Conservation (phyloP, 2,888 invertebrate species). For the Netelia virgata region DNA sequence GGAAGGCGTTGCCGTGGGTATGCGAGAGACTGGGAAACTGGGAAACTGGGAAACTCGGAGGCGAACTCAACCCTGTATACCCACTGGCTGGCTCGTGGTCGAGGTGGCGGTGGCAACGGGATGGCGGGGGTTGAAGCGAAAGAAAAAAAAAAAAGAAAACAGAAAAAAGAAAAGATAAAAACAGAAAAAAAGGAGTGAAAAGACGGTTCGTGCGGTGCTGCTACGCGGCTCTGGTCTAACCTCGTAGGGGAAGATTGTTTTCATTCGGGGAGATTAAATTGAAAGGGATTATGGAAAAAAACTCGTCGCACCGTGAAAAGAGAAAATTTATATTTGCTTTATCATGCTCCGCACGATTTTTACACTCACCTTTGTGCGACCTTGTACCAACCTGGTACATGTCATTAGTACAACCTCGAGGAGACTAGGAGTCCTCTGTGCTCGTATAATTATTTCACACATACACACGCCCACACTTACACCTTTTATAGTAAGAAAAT, state of each 20-base stretch:
- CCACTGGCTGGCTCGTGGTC: not conserved
- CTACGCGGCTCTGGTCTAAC: slow-evolving; percentile 70
- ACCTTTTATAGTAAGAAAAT: not conserved
- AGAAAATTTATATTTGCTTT: slow-evolving; percentile 71
- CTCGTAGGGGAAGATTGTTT: slow-evolving; percentile 80
- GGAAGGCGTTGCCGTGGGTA: slow-evolving; percentile 64
- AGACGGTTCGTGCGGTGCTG: slow-evolving; percentile 27
- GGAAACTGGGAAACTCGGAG: slow-evolving; percentile 41
- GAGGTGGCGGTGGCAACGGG: slow-evolving; percentile 10
- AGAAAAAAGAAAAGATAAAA: slow-evolving; percentile 3
- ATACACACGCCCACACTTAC: too few species aligned
- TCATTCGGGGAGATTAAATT: slow-evolving; percentile 79
- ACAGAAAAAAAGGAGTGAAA: slow-evolving; percentile 8
- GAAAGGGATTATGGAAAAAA: slow-evolving; percentile 78
- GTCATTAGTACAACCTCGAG: too few species aligned
- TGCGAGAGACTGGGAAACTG: slow-evolving; percentile 12
- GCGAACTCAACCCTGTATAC: slow-evolving; percentile 52
- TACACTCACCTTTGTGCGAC: slow-evolving; percentile 1
- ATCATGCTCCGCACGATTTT: not conserved
- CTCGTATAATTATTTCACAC: too few species aligned
- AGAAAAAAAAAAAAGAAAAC: slow-evolving; percentile 1
- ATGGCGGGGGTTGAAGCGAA: slow-evolving; percentile 3
- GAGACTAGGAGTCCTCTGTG: too few species aligned
- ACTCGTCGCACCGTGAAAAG: slow-evolving; percentile 73
- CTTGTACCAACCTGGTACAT: too few species aligned